Conservation (phyloP, 2,113 vertebrate species). For the Solea solea region DNA sequence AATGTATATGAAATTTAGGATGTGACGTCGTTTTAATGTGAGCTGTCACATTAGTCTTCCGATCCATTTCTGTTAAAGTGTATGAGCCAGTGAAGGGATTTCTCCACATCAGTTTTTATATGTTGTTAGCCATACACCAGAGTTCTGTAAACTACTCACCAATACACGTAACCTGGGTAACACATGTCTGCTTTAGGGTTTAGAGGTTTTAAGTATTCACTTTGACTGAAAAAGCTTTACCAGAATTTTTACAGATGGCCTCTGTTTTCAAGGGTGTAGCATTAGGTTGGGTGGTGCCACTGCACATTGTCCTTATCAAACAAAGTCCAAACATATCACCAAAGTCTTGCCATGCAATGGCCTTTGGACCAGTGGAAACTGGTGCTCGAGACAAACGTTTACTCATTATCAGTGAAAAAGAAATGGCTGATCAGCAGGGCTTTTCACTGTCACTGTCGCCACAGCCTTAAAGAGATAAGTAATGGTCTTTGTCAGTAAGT, state of each 20-base stretch:
- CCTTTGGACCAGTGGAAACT: conserved; percentile 36
- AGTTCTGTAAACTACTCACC: conserved; percentile 16
- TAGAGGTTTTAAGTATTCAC: neutral
- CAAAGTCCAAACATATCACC: conserved; percentile 44
- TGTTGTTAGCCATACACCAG: conserved; percentile 17
- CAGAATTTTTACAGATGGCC: neutral
- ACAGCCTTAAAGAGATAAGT: conserved; percentile 37
- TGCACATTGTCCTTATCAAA: conserved; percentile 50
- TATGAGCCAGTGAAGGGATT: neutral
- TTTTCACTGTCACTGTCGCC: conserved; percentile 21
- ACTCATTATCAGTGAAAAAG: neutral
- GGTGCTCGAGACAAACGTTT: neutral
- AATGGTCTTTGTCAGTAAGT: conserved; percentile 24
- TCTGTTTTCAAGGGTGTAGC: conserved; percentile 26
- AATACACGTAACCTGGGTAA: neutral
- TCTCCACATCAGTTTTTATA: conserved; percentile 18
- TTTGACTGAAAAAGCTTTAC: conserved; percentile 6
- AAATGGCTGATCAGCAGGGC: conserved; percentile 22
- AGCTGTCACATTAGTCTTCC: neutral
- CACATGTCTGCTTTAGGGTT: conserved; percentile 1
- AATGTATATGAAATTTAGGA: conserved; percentile 7
- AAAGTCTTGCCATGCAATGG: conserved; percentile 45
- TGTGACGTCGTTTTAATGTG: neutral
- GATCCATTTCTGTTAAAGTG: neutral
- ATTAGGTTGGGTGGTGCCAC: conserved; percentile 41